A percentile compares a stretch with the other conserved stretches of the same genome.
Conservation (phyloP, 2,888 invertebrate species). For the Pachymerium ferrugineum region DNA sequence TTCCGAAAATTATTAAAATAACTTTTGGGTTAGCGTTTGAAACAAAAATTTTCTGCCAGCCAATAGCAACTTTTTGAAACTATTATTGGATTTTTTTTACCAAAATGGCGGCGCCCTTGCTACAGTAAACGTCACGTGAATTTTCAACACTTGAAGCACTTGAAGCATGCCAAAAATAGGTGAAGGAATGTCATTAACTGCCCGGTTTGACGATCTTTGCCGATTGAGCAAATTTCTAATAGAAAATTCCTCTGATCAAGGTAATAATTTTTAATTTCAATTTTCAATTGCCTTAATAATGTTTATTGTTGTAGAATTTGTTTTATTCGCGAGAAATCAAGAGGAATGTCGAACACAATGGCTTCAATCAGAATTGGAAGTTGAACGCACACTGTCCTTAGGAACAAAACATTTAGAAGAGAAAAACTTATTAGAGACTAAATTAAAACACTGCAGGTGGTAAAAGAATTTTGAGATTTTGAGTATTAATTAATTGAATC, state of each 20-base stretch:
- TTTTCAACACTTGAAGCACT: too few relatives aligned
- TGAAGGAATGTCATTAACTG: constrained; percentile 45
- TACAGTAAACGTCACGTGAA: too few relatives aligned
- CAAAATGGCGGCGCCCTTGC: too few relatives aligned
- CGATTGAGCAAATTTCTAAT: constrained; percentile 46
- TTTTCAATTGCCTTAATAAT: background rate
- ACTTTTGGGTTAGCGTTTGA: too few relatives aligned
- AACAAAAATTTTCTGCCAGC: too few relatives aligned
- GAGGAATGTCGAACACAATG: constrained; percentile 66
- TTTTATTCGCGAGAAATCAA: constrained; percentile 65
- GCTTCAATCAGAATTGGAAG: constrained; percentile 64
- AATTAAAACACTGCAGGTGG: constrained; percentile 59
- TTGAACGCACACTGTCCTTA: constrained; percentile 63
- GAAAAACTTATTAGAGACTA: constrained; percentile 68
- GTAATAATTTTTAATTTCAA: constrained; percentile 35
- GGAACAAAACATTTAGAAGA: constrained; percentile 66
- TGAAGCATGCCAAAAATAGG: too few relatives aligned
- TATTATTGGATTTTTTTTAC: too few relatives aligned
- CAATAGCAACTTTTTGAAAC: too few relatives aligned
- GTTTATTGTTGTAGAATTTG: constrained; percentile 61
- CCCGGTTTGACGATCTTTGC: constrained; percentile 49
- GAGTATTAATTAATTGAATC: too few relatives aligned
- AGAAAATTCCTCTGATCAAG: constrained; percentile 46
- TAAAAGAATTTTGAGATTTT: too few relatives aligned
- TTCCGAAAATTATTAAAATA: too few relatives aligned